Evolutionary conservation across 2,888 invertebrate genomes (phyloP).

Genomic region (Amblyteles armatorius): DNA sequence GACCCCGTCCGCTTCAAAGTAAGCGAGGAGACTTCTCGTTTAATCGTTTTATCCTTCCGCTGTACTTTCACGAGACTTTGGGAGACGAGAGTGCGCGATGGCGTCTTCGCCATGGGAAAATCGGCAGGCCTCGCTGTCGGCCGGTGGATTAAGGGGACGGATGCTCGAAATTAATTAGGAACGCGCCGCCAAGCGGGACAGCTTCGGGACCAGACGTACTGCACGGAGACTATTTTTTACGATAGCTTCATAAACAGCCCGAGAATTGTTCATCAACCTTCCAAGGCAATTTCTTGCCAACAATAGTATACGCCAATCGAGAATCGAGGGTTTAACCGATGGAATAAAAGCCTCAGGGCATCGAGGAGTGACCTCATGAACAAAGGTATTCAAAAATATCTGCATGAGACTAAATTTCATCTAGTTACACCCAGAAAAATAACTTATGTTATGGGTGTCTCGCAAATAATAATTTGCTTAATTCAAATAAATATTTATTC

Average conservation of each 20-base stretch:
- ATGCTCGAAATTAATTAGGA: conserved; percentile 75
- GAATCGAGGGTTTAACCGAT: too few species aligned
- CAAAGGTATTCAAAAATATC: conserved; percentile 18
- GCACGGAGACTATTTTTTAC: conserved; percentile 1
- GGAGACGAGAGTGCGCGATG: conserved; percentile 39
- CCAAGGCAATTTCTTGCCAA: background rate
- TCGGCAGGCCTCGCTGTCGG: conserved; percentile 67
- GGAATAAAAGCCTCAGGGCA: conserved; percentile 28
- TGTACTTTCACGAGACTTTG: conserved; percentile 56
- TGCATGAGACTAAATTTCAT: too few species aligned
- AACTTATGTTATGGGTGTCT: too few species aligned
- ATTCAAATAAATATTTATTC: too few species aligned
- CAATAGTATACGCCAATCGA: conserved; percentile 29
- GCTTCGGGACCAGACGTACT: conserved; percentile 25
- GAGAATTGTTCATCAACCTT: background rate
- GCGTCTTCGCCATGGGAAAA: conserved; percentile 74
- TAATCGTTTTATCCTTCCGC: conserved; percentile 81
- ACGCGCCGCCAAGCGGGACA: conserved; percentile 63
- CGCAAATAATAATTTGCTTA: too few species aligned
- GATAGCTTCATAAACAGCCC: background rate
- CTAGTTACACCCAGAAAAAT: too few species aligned
- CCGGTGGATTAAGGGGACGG: conserved; percentile 70
- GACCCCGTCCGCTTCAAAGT: conserved; percentile 69
- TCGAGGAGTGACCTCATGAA: conserved; percentile 47
- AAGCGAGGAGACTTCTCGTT: conserved; percentile 78